Base-by-base conservation (phyloP, 1,140 invertebrate genomes). In the Condylostylus longicornis region DNA sequence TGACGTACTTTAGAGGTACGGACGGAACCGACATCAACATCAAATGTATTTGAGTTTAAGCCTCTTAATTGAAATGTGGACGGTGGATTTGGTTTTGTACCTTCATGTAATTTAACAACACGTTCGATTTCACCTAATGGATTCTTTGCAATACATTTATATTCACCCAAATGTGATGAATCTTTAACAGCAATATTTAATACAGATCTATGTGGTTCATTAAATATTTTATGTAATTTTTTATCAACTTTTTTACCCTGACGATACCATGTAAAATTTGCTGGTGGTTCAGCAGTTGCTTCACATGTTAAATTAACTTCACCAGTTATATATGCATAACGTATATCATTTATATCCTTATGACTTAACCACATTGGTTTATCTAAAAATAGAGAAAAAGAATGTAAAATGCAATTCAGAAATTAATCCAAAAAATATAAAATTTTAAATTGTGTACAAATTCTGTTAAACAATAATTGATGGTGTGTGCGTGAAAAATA, bases 301-400 rank as follows among this genome's bases (percentile, higher is more conserved):
- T 67, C 64, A 42, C 72, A 75, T 21, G 64, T 65, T 19, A 75
- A 55, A 42, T 69, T 67, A 2, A 65, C 64, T 2, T 51, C 54
- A 7, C 69, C 69, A n/a, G 60, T 62, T 12, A 71, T 44, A 32
- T 65, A 68, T 5, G 61, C 63, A 27, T 59, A 66, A 15, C 55
- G 50, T 3, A 51, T 29, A 20, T 50, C 49, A 8, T 48, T 46
- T 27, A 54, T 57, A 5, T 51, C 45, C 4, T 50, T 45, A 14
- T 42, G 40, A 17, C 53, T 54, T n/a, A n/a, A n/a, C 59, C 62
- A 47, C 7, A 56, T 47, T 1, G 67, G 67, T 35, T 65, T 65
- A 49, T 69, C 67, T 69, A 50, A 27, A 12, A 41, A 38, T 49
- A 47, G 39, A 37, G 47, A 47, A 48, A 40, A 38, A 20, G 22